Percentiles rank a stretch among this genome's conserved stretches.
These are phyloP conservation scores for Archips crataeganus DNA, from an alignment of 2,888 invertebrate genomes.

Conservation along the genomic window DNA sequence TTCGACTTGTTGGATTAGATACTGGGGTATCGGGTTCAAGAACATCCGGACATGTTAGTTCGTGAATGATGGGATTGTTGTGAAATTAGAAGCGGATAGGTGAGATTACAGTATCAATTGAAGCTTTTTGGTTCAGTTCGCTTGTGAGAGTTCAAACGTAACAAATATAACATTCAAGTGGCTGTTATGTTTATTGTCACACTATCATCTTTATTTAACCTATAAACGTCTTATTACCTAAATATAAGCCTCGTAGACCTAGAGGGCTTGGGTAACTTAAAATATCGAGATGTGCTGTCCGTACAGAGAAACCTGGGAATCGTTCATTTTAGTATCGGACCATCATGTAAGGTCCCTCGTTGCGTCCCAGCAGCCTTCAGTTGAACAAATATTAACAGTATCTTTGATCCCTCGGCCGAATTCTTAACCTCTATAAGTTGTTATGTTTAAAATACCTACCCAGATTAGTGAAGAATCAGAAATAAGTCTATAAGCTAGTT, in stretches of 20 bases:
- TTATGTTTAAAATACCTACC: not conserved
- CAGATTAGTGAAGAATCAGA: too few species aligned
- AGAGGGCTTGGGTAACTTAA: not conserved
- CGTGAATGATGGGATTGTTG: conserved; percentile 14
- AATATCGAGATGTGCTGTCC: too few species aligned
- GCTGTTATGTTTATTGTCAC: not conserved
- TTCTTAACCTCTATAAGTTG: not conserved
- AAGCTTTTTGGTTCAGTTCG: not conserved
- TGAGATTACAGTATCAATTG: conserved; percentile 11
- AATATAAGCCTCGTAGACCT: not conserved
- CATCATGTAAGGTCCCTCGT: not conserved
- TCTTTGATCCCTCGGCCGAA: not conserved
- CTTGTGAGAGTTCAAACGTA: not conserved
- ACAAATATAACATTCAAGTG: not conserved
- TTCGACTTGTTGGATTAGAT: conserved; percentile 21
- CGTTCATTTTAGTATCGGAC: not conserved
- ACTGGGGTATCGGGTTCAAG: conserved; percentile 22
- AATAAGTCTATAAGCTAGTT: too few species aligned
- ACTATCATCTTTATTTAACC: not conserved
- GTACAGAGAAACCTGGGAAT: too few species aligned
- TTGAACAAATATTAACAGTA: not conserved
- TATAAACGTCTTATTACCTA: not conserved
- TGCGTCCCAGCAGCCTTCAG: not conserved
- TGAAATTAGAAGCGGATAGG: conserved; percentile 24
- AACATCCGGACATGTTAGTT: conserved; percentile 17